These are phyloP conservation scores for Dioctria linearis DNA, from an alignment of 2,888 invertebrate genomes.

Conservation along the genomic window DNA sequence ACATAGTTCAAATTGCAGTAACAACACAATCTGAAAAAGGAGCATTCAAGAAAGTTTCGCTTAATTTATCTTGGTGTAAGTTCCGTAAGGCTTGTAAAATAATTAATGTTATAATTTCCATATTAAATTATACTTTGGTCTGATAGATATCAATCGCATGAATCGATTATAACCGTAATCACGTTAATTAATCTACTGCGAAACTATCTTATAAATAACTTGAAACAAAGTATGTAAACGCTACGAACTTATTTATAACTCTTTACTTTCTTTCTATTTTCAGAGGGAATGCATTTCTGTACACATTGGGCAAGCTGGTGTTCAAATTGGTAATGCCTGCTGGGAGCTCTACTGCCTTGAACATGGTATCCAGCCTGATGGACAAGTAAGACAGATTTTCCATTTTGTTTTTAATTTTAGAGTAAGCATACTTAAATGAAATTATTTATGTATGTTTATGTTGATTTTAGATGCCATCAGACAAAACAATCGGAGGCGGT, in stretches of 20 bases:
- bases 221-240: too few species aligned
- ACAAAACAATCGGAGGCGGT: slow-evolving; percentile 81
- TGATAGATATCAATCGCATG: too few species aligned
- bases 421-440: slow-evolving; percentile 64
- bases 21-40: too few species aligned
- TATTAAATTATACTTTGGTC: too few species aligned
- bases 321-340: slow-evolving; percentile 91
- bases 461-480: slow-evolving; percentile 79
- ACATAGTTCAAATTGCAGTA: too few species aligned
- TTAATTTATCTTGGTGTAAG: too few species aligned
- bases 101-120: too few species aligned
- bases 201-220: too few species aligned
- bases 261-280: slow-evolving; percentile 45
- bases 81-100: too few species aligned
- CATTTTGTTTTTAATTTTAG: slow-evolving; percentile 81
- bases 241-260: not conserved
- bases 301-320: slow-evolving; percentile 90
- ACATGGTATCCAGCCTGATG: slow-evolving; percentile 92
- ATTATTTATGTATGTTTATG: not conserved
- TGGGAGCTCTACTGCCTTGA: slow-evolving; percentile 90
- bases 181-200: too few species aligned
- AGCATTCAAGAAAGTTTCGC: too few species aligned
- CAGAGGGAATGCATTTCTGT: slow-evolving; percentile 91
- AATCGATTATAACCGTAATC: too few species aligned
- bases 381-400: slow-evolving; percentile 73